A percentile compares a stretch with the other conserved stretches of the same genome.
Evolutionary conservation across 2,888 invertebrate species (phyloP).

Genomic region (Phyllotreta striolata): DNA sequence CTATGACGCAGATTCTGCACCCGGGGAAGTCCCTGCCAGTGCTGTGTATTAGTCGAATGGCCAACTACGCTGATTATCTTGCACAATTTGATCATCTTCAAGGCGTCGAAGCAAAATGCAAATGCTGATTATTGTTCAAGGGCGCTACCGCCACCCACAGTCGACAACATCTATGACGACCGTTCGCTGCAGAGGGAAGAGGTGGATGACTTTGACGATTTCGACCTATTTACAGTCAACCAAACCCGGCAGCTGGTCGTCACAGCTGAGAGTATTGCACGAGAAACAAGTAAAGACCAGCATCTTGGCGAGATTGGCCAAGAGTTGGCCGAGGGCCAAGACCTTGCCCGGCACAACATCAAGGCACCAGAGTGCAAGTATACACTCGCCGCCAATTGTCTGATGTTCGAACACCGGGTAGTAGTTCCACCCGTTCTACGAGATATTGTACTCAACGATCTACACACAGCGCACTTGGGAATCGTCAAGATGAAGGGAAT

Average conservation of each 20-base stretch:
- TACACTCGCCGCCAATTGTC: slow-evolving; percentile 33
- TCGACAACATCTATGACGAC: not conserved
- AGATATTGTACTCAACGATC: not conserved
- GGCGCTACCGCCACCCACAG: slow-evolving; percentile 17
- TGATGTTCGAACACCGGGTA: slow-evolving; percentile 38
- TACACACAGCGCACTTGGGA: slow-evolving; percentile 45
- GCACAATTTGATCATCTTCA: not conserved
- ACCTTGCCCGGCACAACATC: too few relatives aligned
- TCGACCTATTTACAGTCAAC: not conserved
- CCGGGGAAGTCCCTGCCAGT: slow-evolving; percentile 23
- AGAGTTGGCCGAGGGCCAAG: not conserved
- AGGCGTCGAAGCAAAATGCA: slow-evolving; percentile 26
- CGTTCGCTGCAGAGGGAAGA: not conserved
- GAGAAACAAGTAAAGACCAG: not conserved
- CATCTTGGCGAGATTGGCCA: not conserved
- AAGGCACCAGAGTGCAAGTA: slow-evolving; percentile 24
- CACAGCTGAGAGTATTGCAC: not conserved
- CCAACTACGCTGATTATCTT: too few relatives aligned
- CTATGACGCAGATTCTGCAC: slow-evolving; percentile 40
- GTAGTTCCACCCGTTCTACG: slow-evolving; percentile 32
- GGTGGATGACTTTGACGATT: slow-evolving; percentile 1
- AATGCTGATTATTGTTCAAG: slow-evolving; percentile 36
- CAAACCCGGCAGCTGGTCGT: slow-evolving; percentile 9
- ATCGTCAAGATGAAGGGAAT: slow-evolving; percentile 49
- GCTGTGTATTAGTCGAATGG: slow-evolving; percentile 40